Base-by-base conservation (phyloP, 2,888 invertebrate species). In the Synanthedon myopaeformis region DNA sequence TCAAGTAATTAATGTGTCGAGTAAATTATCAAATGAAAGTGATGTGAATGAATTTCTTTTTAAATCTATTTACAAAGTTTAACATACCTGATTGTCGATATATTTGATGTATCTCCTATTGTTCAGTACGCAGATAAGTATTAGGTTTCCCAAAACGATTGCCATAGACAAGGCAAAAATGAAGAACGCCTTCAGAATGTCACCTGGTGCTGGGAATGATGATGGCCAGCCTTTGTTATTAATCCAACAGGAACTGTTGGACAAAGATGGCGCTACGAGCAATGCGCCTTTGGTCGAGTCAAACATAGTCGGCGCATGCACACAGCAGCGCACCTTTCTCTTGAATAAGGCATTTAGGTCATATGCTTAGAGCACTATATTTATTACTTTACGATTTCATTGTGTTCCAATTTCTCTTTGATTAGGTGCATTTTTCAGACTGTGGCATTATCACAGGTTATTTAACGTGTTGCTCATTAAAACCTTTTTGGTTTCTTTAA, bases 171-270 rank as follows among this genome's bases (percentile, higher is more conserved):
- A 84, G 4, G 92, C 80, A 57, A 95, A 89, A 65, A 95, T 93
- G 64, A 95, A 89, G 58, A 93, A 84, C 0, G 94, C 94, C 71
- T 94, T 93, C 17, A 94, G 70, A 52, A 94, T 90, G 70, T 94
- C 94, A 6, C 92, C 91, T 53, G 92, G 89, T 45, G 91, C 91
- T 54, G 93, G 88, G 57, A 90, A 89, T 2, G 90, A 82, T 11
- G 92, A 88, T 51, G 92, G 89, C 74, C 91, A 92, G 58, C 91
- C 90, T 66, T 90, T 90, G 49, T 79, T 83, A 59, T 92, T 91
- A 74, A 93, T 90, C 80, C 93, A 91, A 79, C 95, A 95, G 66
- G 94, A 95, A 78, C 93, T 94, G 84, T 95, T 95, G 76, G 92
- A 92, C 54, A 95, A 89, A 64, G 92, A 91, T 60, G 95, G 95